A percentile compares a stretch with the other conserved stretches of the same genome.
phyloP scores from a whole-genome alignment of 2,113 vertebrate species.

The Cacatua alba region DNA sequence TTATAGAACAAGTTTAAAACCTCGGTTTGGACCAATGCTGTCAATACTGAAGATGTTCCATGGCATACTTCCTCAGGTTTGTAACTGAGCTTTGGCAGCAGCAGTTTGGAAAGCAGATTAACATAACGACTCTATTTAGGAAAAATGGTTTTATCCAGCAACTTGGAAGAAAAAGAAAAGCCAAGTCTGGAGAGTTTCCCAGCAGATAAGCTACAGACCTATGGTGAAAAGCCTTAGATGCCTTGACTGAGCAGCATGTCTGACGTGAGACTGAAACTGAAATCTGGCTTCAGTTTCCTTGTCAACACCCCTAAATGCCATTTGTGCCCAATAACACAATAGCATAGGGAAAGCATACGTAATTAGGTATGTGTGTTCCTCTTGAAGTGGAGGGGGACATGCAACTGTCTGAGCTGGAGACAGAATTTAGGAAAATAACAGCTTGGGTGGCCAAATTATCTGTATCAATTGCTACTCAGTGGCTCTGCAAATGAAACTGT shows the following conservation, averaged over 20 bases:
- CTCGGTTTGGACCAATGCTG: background rate
- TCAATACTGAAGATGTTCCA: background rate
- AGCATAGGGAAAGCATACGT: background rate
- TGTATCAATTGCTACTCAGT: background rate
- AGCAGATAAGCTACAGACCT: background rate
- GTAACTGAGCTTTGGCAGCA: background rate
- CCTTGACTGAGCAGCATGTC: background rate
- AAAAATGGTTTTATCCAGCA: background rate
- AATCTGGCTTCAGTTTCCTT: constrained; percentile 19
- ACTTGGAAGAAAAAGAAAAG: background rate
- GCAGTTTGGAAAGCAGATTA: background rate
- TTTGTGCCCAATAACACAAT: background rate
- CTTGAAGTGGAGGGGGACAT: background rate
- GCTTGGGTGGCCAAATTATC: background rate
- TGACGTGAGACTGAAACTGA: constrained; percentile 35
- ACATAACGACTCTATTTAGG: background rate
- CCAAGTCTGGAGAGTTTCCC: background rate
- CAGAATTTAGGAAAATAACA: background rate
- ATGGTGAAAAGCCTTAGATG: background rate
- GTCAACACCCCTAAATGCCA: background rate
- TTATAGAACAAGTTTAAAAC: background rate
- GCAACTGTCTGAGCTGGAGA: background rate
- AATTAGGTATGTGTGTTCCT: background rate
- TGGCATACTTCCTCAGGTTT: background rate
- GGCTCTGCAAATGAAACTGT: background rate